A percentile compares a stretch with the other conserved stretches of the same genome.
Evolutionary conservation across 2,113 vertebrate species (phyloP).

Genomic region (Petroica traversi): DNA sequence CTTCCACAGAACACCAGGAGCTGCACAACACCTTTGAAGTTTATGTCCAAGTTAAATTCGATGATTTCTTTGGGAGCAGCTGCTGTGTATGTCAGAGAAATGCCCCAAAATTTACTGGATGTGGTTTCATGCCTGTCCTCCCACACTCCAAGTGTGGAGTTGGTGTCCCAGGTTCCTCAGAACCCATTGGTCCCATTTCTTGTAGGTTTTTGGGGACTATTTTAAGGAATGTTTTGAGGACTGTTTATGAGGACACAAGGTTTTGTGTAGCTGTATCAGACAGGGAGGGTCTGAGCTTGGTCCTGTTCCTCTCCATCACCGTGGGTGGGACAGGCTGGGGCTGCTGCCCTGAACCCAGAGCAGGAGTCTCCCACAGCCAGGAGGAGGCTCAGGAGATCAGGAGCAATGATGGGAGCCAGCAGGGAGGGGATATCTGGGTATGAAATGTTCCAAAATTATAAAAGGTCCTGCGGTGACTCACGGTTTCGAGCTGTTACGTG

Average conservation of each 20-base stretch:
- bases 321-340: background rate
- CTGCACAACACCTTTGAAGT: background rate
- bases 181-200: background rate
- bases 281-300: background rate
- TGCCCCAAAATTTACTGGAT: background rate
- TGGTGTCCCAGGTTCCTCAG: background rate
- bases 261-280: background rate
- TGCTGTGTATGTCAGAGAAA: background rate
- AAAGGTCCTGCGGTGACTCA: conserved; percentile 32
- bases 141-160: background rate
- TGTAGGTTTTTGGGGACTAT: background rate
- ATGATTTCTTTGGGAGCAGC: background rate
- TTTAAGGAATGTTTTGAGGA: background rate
- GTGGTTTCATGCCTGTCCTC: background rate
- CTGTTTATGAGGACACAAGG: background rate
- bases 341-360: background rate
- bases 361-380: background rate
- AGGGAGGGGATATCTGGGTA: background rate
- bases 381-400: background rate
- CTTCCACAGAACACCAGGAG: background rate
- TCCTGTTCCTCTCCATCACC: background rate
- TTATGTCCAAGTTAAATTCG: background rate
- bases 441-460: conserved; percentile 46
- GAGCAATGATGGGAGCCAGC: background rate
- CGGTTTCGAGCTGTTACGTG: conserved; percentile 3